phyloP scores from a whole-genome alignment of 2,113 vertebrate species.

The Edolisoma coerulescens region DNA sequence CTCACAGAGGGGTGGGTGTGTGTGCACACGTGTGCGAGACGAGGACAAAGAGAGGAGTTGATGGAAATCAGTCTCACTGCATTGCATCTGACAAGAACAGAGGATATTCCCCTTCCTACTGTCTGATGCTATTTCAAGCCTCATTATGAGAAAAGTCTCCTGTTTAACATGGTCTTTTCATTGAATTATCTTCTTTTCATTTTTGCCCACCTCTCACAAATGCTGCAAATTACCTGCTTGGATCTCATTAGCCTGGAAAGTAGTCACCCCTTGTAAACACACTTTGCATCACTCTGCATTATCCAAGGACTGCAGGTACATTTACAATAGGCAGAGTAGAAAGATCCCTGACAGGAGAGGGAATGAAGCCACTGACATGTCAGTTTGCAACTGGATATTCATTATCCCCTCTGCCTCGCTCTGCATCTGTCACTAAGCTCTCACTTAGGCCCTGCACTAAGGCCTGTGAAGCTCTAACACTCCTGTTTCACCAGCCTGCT shows the following conservation, averaged over 20 bases:
- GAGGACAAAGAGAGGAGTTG: constrained; percentile 1
- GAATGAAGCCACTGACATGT: constrained; percentile 35
- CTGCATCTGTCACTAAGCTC: constrained; percentile 50
- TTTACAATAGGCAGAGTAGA: constrained; percentile 49
- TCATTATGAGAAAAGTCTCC: constrained; percentile 51
- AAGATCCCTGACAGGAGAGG: constrained; percentile 57
- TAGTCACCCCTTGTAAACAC: constrained; percentile 50
- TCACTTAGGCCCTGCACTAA: constrained; percentile 37
- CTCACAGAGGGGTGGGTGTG: not conserved
- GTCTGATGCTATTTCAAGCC: constrained; percentile 36
- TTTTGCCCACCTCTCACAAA: constrained; percentile 53
- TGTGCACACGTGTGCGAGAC: not conserved
- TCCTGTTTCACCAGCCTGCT: constrained; percentile 55
- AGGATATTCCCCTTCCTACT: constrained; percentile 14
- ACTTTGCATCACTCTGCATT: constrained; percentile 7
- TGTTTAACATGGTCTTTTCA: constrained; percentile 50
- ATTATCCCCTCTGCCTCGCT: constrained; percentile 40
- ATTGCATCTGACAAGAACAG: not conserved
- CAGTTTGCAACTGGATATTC: constrained; percentile 52
- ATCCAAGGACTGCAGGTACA: not conserved
- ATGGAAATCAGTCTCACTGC: not conserved
- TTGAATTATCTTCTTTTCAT: constrained; percentile 35
- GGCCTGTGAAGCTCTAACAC: constrained; percentile 41
- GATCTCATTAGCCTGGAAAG: constrained; percentile 63
- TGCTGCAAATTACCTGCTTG: constrained; percentile 58